Percentiles rank a stretch among this genome's conserved stretches.
Evolutionary conservation across 2,113 vertebrate genomes (phyloP).

Genomic region (Misgurnus mizolepis): DNA sequence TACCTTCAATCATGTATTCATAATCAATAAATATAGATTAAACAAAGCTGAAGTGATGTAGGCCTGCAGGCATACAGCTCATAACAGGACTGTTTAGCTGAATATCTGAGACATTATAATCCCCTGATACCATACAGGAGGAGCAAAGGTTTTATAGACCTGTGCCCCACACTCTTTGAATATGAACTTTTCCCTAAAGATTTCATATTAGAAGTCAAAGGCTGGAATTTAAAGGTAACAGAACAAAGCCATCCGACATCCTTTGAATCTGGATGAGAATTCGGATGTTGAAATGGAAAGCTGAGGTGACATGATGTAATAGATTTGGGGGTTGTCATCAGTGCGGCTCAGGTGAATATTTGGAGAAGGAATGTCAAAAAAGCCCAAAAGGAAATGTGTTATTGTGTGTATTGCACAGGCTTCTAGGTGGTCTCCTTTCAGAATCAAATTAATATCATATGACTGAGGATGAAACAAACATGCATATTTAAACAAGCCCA

Average conservation of each 20-base stretch:
- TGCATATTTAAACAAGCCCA: not conserved
- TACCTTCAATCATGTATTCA: conserved; percentile 4
- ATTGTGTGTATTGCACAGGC: not conserved
- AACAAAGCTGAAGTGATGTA: not conserved
- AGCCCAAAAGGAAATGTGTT: not conserved
- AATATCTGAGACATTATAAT: not conserved
- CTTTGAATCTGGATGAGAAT: conserved; percentile 2
- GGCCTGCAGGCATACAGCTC: not conserved
- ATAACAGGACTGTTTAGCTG: not conserved
- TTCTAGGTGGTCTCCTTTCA: not conserved
- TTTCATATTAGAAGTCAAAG: conserved; percentile 8
- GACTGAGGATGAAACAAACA: too few relatives aligned
- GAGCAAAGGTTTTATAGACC: not conserved
- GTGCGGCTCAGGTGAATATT: not conserved
- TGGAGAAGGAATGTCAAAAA: not conserved
- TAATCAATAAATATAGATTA: conserved; percentile 27
- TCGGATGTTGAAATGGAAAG: conserved; percentile 6
- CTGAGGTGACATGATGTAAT: conserved; percentile 8
- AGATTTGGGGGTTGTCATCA: conserved; percentile 9
- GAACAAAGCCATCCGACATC: conserved; percentile 8
- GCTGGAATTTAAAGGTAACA: conserved; percentile 1
- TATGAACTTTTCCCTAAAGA: conserved; percentile 22
- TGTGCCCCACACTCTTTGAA: not conserved
- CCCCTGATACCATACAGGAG: not conserved
- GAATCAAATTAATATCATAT: not conserved